Evolutionary conservation across 1,140 invertebrate genomes (phyloP), one percentile per base, ranked within the genome.

Genomic region (Diorhabda carinulata): DNA sequence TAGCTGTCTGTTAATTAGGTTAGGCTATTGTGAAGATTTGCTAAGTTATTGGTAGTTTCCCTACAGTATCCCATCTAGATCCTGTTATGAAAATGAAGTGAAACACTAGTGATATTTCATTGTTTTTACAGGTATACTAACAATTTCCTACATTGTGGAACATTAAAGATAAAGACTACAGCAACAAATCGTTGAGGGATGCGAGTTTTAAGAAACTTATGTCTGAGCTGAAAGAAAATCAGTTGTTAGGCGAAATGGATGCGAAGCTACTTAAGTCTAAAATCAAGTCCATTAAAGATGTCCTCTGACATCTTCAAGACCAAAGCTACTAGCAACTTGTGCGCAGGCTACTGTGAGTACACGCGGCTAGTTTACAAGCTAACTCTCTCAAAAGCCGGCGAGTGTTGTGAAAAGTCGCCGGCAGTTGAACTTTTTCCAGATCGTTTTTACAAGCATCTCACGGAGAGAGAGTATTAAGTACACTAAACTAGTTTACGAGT

Each of bases 91-190:
- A 56, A n/a, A 7, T 6, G 6, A 25, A 25, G 25, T 25, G 25
- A 1, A 3, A 62, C 42, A 62, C 61, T 6, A 62, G 42, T 45
- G 43, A 61, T 62, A 62, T 43, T 62, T 62, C 41, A 62, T 62
- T 43, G 41, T 62, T 62, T 42, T 45, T 62, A 44, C 61, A 43
- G 41, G 61, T 62, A 43, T 62, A 62, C 61, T 2, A 62, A 62
- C 61, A 62, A 62, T 62, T 45, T 62, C 41, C 43, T 62, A 62
- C 42, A 0, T 25, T 25, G 25, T 25, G 25, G 25, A 25, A 25
- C 25, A 25, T 25, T 25, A 25, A 25, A 25, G 25, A 25, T 25
- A 25, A 25, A 25, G 25, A 25, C 25, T 25, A 25, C 25, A 1
- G 25, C 25, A 25, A 25, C 25, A 25, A 25, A 25, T 25, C 25